Evolutionary conservation across 2,113 vertebrate species (phyloP).

Genomic region (Cynocephalus volans): DNA sequence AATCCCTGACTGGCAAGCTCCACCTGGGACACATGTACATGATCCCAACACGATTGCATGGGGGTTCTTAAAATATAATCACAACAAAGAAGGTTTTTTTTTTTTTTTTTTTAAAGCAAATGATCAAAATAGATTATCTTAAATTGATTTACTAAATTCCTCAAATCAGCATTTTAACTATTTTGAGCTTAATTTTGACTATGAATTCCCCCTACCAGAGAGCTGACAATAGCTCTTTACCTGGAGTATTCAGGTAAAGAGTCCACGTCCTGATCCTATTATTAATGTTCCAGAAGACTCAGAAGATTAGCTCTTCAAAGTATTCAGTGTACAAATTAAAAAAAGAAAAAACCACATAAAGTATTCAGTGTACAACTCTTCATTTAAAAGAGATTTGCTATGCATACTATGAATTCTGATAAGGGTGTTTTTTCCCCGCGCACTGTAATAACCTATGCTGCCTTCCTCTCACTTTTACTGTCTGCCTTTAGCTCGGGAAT

Average conservation of each 20-base stretch:
- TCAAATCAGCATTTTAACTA: constrained; percentile 20
- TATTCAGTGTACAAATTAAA: not conserved
- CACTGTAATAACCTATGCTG: no score
- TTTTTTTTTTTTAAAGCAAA: not conserved
- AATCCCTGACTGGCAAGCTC: not conserved
- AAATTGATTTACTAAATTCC: not conserved
- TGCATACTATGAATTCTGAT: not conserved
- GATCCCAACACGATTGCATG: not conserved
- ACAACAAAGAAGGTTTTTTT: not conserved
- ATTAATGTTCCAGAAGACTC: not conserved
- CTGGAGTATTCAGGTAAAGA: not conserved
- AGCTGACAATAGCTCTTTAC: not conserved
- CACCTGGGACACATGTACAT: fast-evolving
- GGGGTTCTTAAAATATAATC: not conserved
- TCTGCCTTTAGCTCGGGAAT: not conserved
- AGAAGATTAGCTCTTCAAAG: not conserved
- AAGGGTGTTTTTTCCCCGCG: not conserved
- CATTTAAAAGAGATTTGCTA: not conserved
- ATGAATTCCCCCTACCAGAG: not conserved
- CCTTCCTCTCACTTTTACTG: not conserved
- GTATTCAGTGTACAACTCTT: not conserved
- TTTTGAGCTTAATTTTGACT: not conserved
- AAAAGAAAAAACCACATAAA: not conserved
- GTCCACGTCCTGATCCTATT: not conserved
- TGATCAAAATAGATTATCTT: not conserved